Percentiles rank a stretch among this genome's conserved stretches.
Conservation (phyloP, 2,797 vertebrate species). For the Peromyscus attwateri region DNA sequence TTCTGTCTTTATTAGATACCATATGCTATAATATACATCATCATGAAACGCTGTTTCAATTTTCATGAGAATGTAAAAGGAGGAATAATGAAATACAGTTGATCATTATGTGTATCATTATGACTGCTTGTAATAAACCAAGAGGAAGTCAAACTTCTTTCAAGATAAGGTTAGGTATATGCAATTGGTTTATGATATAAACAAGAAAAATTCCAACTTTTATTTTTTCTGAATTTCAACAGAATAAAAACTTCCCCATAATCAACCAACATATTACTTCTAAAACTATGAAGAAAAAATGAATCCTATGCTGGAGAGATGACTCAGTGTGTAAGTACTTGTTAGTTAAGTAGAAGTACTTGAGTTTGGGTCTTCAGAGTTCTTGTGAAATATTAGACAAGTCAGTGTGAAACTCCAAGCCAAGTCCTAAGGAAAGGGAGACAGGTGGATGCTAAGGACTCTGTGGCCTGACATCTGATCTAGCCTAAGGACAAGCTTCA, state of each 20-base stretch:
- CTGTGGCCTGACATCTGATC: background rate
- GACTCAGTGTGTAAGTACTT: background rate
- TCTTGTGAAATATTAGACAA: background rate
- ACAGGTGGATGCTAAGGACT: background rate
- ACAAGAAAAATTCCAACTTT: background rate
- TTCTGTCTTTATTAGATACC: constrained; percentile 69
- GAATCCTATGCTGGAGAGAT: background rate
- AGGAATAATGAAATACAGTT: constrained; percentile 54
- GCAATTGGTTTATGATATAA: background rate
- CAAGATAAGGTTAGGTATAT: background rate
- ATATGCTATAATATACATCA: background rate
- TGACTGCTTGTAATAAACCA: background rate
- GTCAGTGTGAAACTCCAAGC: background rate
- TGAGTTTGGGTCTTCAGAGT: no score
- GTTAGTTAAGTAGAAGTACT: background rate
- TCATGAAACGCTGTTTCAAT: constrained; percentile 21
- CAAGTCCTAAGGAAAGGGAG: background rate
- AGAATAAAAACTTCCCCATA: background rate
- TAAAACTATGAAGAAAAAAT: background rate
- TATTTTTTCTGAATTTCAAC: background rate
- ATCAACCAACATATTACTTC: background rate
- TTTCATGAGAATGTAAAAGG: constrained; percentile 64
- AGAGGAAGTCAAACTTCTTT: background rate
- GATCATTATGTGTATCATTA: background rate
- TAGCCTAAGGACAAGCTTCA: background rate